Conservation (phyloP, 2,888 invertebrate genomes). For the Graphium colonna region DNA sequence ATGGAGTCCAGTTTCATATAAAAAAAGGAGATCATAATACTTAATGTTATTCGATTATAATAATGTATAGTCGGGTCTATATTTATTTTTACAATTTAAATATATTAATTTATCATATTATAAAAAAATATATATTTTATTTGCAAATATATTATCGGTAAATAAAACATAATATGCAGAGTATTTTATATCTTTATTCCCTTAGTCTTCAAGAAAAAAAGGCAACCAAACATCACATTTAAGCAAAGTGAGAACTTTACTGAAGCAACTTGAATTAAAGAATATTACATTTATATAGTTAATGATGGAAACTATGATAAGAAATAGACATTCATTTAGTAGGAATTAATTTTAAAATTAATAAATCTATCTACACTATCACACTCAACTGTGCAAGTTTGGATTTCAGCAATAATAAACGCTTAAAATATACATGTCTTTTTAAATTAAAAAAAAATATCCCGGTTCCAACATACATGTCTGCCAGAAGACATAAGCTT, state of each 20-base stretch:
- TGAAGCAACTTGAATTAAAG: background rate
- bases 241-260: background rate
- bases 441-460: background rate
- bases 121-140: too few relatives aligned
- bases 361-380: background rate
- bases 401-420: background rate
- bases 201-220: conserved; percentile 60
- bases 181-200: conserved; percentile 54
- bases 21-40: too few relatives aligned
- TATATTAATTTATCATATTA: too few relatives aligned
- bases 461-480: background rate
- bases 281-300: too few relatives aligned
- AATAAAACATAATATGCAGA: conserved; percentile 25
- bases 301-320: background rate
- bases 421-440: background rate
- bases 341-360: background rate
- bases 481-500: background rate
- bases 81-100: too few relatives aligned
- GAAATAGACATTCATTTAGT: background rate
- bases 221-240: conserved; percentile 10
- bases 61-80: too few relatives aligned
- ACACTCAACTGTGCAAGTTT: background rate
- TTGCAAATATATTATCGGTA: too few relatives aligned
- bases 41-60: too few relatives aligned
- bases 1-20: too few relatives aligned